Evolutionary conservation across 2,888 invertebrate species (phyloP).

Genomic region (Dynastes maya): DNA sequence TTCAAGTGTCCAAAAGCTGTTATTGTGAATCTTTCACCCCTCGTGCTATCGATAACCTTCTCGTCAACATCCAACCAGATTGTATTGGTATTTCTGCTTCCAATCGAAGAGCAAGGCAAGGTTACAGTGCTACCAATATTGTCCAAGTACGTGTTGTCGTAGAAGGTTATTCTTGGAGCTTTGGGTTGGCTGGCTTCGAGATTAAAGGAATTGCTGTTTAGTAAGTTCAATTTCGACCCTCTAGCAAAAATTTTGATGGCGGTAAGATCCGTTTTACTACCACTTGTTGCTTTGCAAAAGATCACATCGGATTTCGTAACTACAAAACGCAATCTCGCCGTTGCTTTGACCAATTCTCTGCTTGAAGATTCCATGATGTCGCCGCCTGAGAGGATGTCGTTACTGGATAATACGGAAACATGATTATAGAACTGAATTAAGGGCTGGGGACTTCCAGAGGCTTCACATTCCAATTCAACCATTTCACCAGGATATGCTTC

Average conservation of each 20-base stretch:
- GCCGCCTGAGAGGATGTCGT: background rate
- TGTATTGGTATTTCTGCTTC: constrained; percentile 77
- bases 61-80: constrained; percentile 78
- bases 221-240: constrained; percentile 59
- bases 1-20: constrained; percentile 62
- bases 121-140: constrained; percentile 75
- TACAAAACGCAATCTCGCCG: constrained; percentile 81
- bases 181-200: background rate
- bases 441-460: constrained; percentile 85
- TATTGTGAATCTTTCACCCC: background rate
- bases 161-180: constrained; percentile 66
- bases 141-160: constrained; percentile 67
- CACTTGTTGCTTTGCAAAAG: constrained; percentile 83
- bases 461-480: constrained; percentile 84
- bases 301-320: constrained; percentile 79
- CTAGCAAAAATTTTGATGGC: constrained; percentile 75
- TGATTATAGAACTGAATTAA: constrained; percentile 81
- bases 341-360: constrained; percentile 73
- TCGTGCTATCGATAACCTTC: background rate
- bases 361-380: background rate
- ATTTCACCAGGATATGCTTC: constrained; percentile 69
- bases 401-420: background rate
- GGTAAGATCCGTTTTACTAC: constrained; percentile 74
- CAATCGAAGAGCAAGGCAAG: constrained; percentile 79
- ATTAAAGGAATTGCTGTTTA: background rate